Evolutionary conservation across 2,797 vertebrate genomes (phyloP).

Genomic region (Gymnoscopelus microlampas): DNA sequence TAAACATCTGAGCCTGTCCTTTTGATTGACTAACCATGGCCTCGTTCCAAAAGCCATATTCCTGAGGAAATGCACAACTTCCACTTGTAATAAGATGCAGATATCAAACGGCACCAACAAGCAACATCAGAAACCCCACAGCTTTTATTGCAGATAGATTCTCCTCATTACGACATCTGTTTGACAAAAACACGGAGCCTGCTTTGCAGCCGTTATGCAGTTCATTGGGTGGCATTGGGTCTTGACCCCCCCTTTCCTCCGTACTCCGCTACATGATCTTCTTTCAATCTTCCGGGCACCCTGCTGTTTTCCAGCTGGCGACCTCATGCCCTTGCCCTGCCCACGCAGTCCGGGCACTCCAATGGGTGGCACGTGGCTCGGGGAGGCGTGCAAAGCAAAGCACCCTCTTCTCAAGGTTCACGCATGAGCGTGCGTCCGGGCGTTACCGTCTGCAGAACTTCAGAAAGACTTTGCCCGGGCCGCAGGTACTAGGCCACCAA

Average conservation of each 20-base stretch:
- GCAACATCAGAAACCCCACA: slow-evolving; percentile 32
- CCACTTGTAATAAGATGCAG: slow-evolving; percentile 15
- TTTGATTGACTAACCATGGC: neutral
- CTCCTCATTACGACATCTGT: slow-evolving; percentile 53
- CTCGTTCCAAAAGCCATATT: slow-evolving; percentile 22
- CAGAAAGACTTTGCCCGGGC: neutral
- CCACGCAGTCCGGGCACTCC: slow-evolving; percentile 26
- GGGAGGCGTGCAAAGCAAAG: neutral
- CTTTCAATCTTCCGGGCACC: slow-evolving; percentile 44
- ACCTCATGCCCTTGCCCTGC: slow-evolving; percentile 58
- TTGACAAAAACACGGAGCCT: slow-evolving; percentile 47
- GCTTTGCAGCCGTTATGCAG: slow-evolving; percentile 38
- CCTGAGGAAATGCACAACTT: slow-evolving; percentile 14
- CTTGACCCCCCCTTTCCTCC: slow-evolving; percentile 21
- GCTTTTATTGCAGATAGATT: slow-evolving; percentile 43
- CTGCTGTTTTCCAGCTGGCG: slow-evolving; percentile 57
- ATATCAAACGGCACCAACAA: slow-evolving; percentile 18
- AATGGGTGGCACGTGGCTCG: neutral
- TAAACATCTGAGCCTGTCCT: slow-evolving; percentile 15
- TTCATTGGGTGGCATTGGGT: slow-evolving; percentile 50
- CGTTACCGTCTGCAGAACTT: slow-evolving; percentile 18
- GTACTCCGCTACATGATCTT: slow-evolving; percentile 12
- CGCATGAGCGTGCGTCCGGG: slow-evolving; percentile 2
- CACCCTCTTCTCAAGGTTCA: slow-evolving; percentile 1
- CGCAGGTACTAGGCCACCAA: slow-evolving; percentile 57